Base-by-base conservation (phyloP, 92 coral and sea anemone genomes). In the Porites lobata region DNA sequence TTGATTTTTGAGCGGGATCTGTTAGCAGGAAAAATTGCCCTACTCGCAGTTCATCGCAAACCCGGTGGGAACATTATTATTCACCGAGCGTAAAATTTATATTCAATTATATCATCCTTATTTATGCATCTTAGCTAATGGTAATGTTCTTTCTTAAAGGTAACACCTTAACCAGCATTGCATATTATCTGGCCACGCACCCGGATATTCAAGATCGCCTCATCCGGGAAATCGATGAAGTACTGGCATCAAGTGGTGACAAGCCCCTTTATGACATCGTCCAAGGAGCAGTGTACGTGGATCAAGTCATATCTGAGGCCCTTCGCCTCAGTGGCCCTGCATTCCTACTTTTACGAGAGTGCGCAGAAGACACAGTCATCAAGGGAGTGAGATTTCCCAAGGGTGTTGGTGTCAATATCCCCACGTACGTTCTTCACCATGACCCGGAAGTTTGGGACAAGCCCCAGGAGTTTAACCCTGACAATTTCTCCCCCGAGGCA, bases 361-460 rank as follows among this genome's bases (percentile, higher is more conserved):
- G 96, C 76, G 26, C 77, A 7, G 90, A 88, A 64, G 94, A 91
- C 0, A 72, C 73, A 5, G 85, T 79, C 0, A 70, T 75, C 73
- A 94, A 88, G 14, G 96, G 94, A n/a, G 83, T 94, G 62, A 89
- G 82, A 0, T 85, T 94, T 64, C 91, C 90, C 43, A 72, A 82
- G 63, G 94, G 96, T 9, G 90, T 88, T 51, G 91, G 76, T 20
- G 81, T 88, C 53, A 85, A 79, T 54, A 68, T 94, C 13, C 96
- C 96, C 6, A 63, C 50, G 6, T 94, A 94, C 52, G 75, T 83
- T 2, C 79, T 94, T 6, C 96, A 94, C 43, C 92, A 94, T 26
- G 94, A 94, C 58, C 96, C 96, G 12, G 91, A 91, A 58, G 68
- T 84, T 17, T 94, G 96, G 96, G 87, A 88, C 43, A 69, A 79